Base-by-base conservation (phyloP, 1,140 invertebrate genomes). In the Phocides pigmalion region DNA sequence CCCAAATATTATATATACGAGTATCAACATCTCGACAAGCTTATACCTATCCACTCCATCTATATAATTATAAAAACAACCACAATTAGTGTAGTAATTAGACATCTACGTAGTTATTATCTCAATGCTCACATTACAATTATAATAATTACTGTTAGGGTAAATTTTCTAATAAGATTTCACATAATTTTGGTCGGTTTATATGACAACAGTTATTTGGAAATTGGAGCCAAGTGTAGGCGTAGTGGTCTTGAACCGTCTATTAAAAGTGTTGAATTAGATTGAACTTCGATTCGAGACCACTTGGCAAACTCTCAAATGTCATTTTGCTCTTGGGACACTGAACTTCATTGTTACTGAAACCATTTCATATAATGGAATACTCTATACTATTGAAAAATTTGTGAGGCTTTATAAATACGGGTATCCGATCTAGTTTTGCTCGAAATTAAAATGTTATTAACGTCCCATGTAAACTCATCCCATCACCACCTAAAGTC, bases 271-370 rank as follows among this genome's bases (percentile, higher is more conserved):
- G 6, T 12, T 54, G 20, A 54, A 54, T 54, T 41, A 54, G 28
- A 54, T 39, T 54, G 35, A 54, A 54, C 51, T 41, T 54, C 51
- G 37, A 41, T 54, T 41, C 12, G 37, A 41, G 35, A 54, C 51
- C 51, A 54, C 51, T 54, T 54, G 51, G 51, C 51, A 54, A 54
- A 54, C 35, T 54, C 51, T 54, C 51, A 54, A 54, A 41, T 41
- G 51, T 41, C 35, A 54, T 54, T 54, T 8, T 42, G 42, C 53
- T 56, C 53, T 56, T 56, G 37, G 39, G 37, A 56, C 53, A 56
- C 37, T 56, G 53, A 56, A 56, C 53, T 58, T 58, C 39, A 58
- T 44, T 58, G 20, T 58, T 58, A 58, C 39, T 44, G 19, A 58
- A 58, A 58, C 12, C 22, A 58, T 44, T 56, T 58, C 8, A 12